Evolutionary conservation across 2,888 invertebrate genomes (phyloP).

Genomic region (Acleris laterana): DNA sequence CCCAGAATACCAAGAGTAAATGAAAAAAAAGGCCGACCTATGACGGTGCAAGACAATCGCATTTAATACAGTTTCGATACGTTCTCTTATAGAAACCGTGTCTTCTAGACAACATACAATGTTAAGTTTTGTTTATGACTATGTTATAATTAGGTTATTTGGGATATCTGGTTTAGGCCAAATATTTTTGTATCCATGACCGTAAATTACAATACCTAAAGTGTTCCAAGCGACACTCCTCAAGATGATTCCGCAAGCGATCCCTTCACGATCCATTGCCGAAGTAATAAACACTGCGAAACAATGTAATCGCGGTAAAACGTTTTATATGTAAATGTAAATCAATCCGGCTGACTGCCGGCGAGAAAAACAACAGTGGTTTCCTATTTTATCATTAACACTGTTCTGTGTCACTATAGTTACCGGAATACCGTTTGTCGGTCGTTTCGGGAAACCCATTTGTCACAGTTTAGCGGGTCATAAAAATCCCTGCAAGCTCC

Average conservation of each 20-base stretch:
- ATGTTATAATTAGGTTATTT: too few species aligned
- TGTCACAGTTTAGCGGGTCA: constrained; percentile 21
- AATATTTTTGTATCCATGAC: too few species aligned
- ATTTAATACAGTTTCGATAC: too few species aligned
- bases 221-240: constrained; percentile 12
- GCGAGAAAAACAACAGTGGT: constrained; percentile 45
- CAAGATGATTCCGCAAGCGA: constrained; percentile 47
- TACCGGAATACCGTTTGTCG: constrained; percentile 1
- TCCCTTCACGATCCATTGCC: constrained; percentile 59
- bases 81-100: too few species aligned
- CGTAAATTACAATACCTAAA: constrained; percentile 7
- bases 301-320: constrained; percentile 67
- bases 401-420: constrained; percentile 1
- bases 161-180: too few species aligned
- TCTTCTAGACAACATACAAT: too few species aligned
- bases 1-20: too few species aligned
- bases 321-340: constrained; percentile 72
- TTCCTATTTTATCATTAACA: constrained; percentile 43
- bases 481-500: constrained; percentile 9
- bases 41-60: too few species aligned
- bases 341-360: constrained; percentile 58
- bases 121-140: too few species aligned
- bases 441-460: constrained; percentile 14
- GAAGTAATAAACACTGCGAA: constrained; percentile 58
- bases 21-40: too few species aligned